A percentile compares a stretch with the other conserved stretches of the same genome.
phyloP scores from a whole-genome alignment of 2,113 vertebrate genomes.

The Chauna torquata region DNA sequence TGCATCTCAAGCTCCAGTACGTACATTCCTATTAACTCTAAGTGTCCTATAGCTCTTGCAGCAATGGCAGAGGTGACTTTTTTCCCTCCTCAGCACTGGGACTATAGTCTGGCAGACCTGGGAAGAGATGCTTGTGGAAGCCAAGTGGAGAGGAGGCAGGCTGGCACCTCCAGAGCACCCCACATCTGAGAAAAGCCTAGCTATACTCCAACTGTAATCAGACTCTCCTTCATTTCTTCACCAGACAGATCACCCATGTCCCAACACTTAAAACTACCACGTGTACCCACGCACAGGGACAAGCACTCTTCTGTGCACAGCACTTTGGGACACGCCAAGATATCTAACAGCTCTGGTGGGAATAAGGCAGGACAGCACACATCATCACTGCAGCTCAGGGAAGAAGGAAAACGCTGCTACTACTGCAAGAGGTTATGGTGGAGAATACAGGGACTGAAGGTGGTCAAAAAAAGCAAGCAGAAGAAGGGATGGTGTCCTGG shows the following conservation, averaged over 20 bases:
- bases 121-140: not conserved
- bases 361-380: not conserved
- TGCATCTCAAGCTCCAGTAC: not conserved
- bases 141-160: not conserved
- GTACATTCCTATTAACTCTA: not conserved
- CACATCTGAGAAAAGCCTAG: not conserved
- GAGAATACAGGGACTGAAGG: not conserved
- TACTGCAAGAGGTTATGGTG: not conserved
- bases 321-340: not conserved
- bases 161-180: not conserved
- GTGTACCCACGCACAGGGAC: rapidly evolving
- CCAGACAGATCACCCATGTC: rapidly evolving
- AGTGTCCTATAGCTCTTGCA: not conserved
- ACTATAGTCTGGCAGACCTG: not conserved
- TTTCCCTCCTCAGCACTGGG: not conserved
- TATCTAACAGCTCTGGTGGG: not conserved
- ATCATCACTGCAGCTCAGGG: not conserved
- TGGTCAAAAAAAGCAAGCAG: not conserved
- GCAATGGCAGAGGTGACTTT: not conserved
- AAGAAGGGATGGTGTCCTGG: rapidly evolving
- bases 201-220: rapidly evolving
- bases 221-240: not conserved
- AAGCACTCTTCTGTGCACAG: not conserved
- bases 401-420: not conserved
- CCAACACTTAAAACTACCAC: rapidly evolving